phyloP scores from a whole-genome alignment of 2,888 invertebrate species.

The Drosophila pullipes region DNA sequence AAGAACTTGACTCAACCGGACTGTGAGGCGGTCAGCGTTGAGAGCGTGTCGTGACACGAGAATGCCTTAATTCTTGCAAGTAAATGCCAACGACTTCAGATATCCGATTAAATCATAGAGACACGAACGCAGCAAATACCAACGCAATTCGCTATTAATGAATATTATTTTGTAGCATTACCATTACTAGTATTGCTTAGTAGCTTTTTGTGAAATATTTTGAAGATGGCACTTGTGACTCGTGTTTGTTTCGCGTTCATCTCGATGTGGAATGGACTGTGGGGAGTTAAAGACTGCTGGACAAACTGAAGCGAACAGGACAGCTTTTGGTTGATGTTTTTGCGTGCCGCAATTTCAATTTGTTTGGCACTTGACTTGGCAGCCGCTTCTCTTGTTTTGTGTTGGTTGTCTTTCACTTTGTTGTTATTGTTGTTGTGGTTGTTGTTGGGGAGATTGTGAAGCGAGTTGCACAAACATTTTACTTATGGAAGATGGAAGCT shows the following conservation, averaged over 20 bases:
- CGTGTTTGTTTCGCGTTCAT: slow-evolving; percentile 7
- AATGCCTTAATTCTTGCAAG: not conserved
- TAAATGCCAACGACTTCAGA: not conserved
- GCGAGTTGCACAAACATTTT: slow-evolving; percentile 78
- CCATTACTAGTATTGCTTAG: not conserved
- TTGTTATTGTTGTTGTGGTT: not conserved
- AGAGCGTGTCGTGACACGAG: slow-evolving; percentile 26
- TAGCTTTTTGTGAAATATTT: slow-evolving; percentile 1
- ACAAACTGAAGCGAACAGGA: slow-evolving; percentile 21
- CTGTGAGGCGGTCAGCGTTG: slow-evolving; percentile 11
- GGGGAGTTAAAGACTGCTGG: slow-evolving; percentile 1
- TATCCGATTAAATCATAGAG: not conserved
- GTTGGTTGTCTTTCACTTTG: slow-evolving; percentile 64
- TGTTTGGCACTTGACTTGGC: slow-evolving; percentile 77
- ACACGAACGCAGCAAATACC: not conserved
- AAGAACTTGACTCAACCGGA: slow-evolving; percentile 11
- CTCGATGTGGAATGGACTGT: slow-evolving; percentile 9
- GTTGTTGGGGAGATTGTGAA: slow-evolving; percentile 44
- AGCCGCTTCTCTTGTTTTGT: slow-evolving; percentile 19
- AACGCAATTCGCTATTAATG: not conserved
- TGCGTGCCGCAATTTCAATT: slow-evolving; percentile 79
- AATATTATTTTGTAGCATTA: not conserved
- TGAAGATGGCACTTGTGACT: not conserved
- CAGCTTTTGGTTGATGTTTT: slow-evolving; percentile 65
- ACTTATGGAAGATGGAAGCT: slow-evolving; percentile 54